Evolutionary conservation across 1,140 invertebrate genomes (phyloP), one percentile per base, ranked within the genome.

Genomic region (Meloidogyne floridensis): DNA sequence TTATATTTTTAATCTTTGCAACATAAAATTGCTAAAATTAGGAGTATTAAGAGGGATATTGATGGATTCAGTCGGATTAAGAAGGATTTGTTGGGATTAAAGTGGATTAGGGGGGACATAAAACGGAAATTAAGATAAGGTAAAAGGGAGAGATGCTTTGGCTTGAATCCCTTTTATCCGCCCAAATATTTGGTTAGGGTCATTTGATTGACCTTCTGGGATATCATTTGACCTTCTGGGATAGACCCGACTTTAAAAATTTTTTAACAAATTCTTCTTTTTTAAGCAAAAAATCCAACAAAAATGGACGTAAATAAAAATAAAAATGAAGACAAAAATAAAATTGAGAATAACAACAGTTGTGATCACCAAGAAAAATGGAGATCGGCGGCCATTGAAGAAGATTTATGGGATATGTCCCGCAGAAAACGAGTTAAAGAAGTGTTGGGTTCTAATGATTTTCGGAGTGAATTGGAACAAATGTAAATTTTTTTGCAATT

Each of bases 401-500:
- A 87, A 80, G 87, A 89, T 86, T 78, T 89, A 51, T 82, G 76
- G 51, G 88, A 89, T 81, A 89, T 89, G 87, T 85, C 85, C 59
- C 72, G 87, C 47, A 65, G 87, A 32, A 88, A 87, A 80, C 82
- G 87, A 32, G 87, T 89, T 13, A 86, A 84, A 77, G 77, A 89
- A 89, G 96, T 99, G 84, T 96, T 99, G 93, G 96, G 95, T 84
- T 96, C 95, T 72, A 94, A 95, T 91, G 92, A 97, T 80, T 98
- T 98, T 91, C 93, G 96, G 80, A 95, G 97, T 91, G 97, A 99
- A 92, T 90, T 99, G 86, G 97, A 99, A 92, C 93, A 83, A 71
- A 42, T 71, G 51, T 80, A 56, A 15, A 51, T 53, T 5, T 8
- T 54, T 54, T 54, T 54, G 1, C 7, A 6, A 9, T 54, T 6